A percentile compares a stretch with the other conserved stretches of the same genome.
These are phyloP conservation scores for Hyppa rectilinea DNA, from an alignment of 2,888 invertebrate genomes.

Conservation along the genomic window DNA sequence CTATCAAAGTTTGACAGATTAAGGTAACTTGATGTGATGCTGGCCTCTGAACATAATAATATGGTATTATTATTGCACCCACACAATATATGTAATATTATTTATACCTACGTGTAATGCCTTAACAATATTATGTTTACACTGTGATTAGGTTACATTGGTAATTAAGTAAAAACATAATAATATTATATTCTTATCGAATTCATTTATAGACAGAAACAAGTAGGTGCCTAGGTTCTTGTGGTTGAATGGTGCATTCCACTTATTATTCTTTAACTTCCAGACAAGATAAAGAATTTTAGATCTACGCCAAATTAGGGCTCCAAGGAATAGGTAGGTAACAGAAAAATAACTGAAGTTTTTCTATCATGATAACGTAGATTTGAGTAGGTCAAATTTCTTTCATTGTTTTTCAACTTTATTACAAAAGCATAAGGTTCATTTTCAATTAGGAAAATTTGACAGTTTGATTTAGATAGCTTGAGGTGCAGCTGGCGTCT, in stretches of 20 bases:
- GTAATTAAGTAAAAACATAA: constrained; percentile 9
- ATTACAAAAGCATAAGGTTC: too few species aligned
- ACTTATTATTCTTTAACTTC: neutral
- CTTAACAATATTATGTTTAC: constrained; percentile 28
- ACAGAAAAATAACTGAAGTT: neutral
- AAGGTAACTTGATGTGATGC: too few species aligned
- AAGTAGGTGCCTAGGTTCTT: neutral
- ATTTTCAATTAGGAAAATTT: too few species aligned
- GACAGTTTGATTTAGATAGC: too few species aligned
- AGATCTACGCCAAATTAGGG: neutral
- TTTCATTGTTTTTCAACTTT: too few species aligned
- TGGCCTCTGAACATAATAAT: too few species aligned
- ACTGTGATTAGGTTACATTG: constrained; percentile 25
- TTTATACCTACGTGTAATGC: neutral
- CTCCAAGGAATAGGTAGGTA: neutral
- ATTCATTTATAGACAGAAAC: neutral
- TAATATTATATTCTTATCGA: constrained; percentile 13
- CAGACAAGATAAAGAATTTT: neutral
- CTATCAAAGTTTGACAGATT: too few species aligned
- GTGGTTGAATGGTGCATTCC: neutral
- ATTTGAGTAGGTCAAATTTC: too few species aligned
- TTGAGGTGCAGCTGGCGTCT: too few species aligned
- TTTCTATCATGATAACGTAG: neutral
- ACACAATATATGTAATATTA: constrained; percentile 23
- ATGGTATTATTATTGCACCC: constrained; percentile 12